Conservation (phyloP, 2,797 vertebrate species). For the Lagorchestes hirsutus region DNA sequence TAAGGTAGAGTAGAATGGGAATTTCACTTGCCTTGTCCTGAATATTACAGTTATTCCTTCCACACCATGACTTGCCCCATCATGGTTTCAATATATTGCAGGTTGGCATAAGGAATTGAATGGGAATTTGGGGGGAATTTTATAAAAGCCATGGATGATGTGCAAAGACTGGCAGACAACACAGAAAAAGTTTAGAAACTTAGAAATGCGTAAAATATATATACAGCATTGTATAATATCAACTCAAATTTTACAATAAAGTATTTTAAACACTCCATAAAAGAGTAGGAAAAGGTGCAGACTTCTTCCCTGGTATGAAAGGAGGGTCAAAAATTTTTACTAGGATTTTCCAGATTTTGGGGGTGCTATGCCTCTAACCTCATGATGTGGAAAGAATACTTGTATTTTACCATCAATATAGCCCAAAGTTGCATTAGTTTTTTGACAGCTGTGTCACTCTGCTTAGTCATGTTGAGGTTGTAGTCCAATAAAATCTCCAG, state of each 20-base stretch:
- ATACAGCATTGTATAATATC: neutral
- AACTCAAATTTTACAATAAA: neutral
- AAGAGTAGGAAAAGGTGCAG: neutral
- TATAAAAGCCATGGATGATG: neutral
- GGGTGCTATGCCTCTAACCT: accelerated
- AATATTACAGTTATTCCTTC: neutral
- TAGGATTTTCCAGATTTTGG: neutral
- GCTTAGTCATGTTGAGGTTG: neutral
- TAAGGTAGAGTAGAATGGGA: neutral
- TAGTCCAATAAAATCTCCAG: neutral
- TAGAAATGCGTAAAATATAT: neutral
- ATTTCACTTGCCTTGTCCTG: neutral
- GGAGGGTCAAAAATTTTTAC: neutral
- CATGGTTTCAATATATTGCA: neutral
- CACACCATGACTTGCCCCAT: neutral
- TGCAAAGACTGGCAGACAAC: neutral
- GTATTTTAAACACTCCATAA: neutral
- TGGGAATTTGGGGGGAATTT: neutral
- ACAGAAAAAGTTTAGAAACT: neutral
- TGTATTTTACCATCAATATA: neutral
- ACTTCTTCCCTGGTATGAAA: neutral
- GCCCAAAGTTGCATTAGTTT: neutral
- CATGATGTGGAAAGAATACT: neutral
- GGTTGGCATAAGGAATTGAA: neutral
- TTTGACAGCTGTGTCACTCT: neutral